Evolutionary conservation across 2,113 vertebrate genomes (phyloP).

Genomic region (Lipotes vexillifer): DNA sequence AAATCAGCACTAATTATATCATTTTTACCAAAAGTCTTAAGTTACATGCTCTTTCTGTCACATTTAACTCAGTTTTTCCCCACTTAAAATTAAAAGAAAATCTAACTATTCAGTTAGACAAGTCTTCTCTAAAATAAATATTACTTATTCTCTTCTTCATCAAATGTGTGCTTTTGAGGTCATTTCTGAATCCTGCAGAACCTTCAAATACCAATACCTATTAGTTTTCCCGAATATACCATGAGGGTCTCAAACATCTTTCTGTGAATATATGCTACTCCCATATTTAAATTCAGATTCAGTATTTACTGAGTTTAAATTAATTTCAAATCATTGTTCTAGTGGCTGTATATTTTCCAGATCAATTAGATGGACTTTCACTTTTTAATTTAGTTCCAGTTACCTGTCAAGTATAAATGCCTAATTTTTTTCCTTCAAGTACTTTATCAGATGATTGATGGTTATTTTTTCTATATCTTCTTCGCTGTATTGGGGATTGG

Average conservation of each 20-base stretch:
- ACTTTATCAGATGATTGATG: background rate
- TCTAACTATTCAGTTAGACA: background rate
- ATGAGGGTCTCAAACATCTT: background rate
- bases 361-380: background rate
- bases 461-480: background rate
- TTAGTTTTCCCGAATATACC: background rate
- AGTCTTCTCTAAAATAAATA: background rate
- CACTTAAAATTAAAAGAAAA: background rate
- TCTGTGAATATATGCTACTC: background rate
- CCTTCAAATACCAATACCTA: background rate
- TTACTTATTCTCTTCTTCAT: background rate
- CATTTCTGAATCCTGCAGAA: background rate
- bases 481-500: background rate
- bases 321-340: background rate
- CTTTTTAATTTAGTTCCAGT: background rate
- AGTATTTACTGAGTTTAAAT: background rate
- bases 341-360: background rate
- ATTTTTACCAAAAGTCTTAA: background rate
- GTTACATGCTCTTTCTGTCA: background rate
- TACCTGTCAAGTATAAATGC: background rate
- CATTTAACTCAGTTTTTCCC: background rate
- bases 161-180: background rate
- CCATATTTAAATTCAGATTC: background rate
- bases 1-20: background rate
- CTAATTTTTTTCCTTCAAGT: background rate